Conservation (phyloP, 2,113 vertebrate genomes). For the Vulpes ferrilata region DNA sequence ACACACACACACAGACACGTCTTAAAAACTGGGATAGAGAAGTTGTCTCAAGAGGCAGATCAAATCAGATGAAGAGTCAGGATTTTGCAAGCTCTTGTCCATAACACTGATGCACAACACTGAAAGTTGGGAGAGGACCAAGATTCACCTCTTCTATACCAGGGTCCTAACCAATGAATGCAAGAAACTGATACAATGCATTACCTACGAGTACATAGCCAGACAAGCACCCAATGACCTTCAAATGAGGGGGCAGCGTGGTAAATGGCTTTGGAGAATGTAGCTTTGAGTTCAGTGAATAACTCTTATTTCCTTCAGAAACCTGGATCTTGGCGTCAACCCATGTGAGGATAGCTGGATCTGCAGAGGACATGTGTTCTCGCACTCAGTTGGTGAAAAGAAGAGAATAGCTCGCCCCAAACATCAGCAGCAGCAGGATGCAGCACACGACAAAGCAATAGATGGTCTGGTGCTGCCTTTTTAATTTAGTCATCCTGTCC, state of each 20-base stretch:
- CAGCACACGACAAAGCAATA: not conserved
- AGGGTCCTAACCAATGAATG: not conserved
- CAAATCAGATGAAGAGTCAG: not conserved
- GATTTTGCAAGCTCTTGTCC: not conserved
- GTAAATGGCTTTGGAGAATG: not conserved
- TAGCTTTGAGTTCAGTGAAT: not conserved
- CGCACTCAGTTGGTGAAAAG: not conserved
- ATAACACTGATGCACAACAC: not conserved
- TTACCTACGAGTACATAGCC: too few species aligned
- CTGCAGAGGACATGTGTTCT: not conserved
- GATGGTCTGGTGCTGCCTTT: not conserved
- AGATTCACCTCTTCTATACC: not conserved
- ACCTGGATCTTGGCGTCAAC: not conserved
- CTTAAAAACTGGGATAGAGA: conserved; percentile 38
- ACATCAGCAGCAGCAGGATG: fast-evolving
- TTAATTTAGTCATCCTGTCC: not conserved
- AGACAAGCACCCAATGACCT: not conserved
- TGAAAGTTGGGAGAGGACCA: not conserved
- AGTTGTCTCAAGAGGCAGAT: not conserved
- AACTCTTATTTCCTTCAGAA: not conserved
- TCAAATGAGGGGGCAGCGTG: too few species aligned
- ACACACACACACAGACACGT: not conserved
- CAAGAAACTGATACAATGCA: not conserved
- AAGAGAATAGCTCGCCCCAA: not conserved
- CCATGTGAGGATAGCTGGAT: not conserved